Conservation (phyloP, 1,140 invertebrate genomes). For the Antheraea mylitta region DNA sequence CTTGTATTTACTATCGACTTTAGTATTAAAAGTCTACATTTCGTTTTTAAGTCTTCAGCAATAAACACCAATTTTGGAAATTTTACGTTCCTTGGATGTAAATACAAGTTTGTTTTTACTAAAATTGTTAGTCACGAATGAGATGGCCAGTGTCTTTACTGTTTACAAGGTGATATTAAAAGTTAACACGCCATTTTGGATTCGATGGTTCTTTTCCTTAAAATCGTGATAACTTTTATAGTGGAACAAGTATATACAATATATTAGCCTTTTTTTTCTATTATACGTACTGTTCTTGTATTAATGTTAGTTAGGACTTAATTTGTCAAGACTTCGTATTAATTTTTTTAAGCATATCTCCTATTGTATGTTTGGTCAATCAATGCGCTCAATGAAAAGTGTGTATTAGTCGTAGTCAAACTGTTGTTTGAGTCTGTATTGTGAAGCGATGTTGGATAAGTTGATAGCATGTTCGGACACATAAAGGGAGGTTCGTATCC, state of each 20-base stretch:
- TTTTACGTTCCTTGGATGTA: background rate
- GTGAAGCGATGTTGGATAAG: no score
- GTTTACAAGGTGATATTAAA: conserved; percentile 66
- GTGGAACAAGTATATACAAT: background rate
- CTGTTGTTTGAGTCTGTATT: no score
- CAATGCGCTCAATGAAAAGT: no score
- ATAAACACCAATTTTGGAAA: conserved; percentile 7
- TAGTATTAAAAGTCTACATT: background rate
- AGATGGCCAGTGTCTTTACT: conserved; percentile 15
- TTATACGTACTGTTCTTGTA: no score
- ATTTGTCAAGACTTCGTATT: no score
- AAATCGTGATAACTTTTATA: background rate
- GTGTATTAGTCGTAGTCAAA: no score
- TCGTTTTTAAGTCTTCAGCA: background rate
- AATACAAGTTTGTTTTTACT: conserved; percentile 25
- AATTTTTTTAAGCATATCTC: no score
- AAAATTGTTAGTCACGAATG: conserved; percentile 63
- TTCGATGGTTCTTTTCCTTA: background rate
- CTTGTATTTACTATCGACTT: background rate
- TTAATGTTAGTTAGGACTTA: no score
- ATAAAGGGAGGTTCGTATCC: no score
- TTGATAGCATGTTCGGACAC: no score
- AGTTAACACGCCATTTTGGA: conserved; percentile 43
- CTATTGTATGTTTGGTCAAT: no score
- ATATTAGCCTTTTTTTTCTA: no score